A percentile compares a stretch with the other conserved stretches of the same genome.
Evolutionary conservation across 2,888 invertebrate genomes (phyloP).

Genomic region (Zhengitettix transpicula): DNA sequence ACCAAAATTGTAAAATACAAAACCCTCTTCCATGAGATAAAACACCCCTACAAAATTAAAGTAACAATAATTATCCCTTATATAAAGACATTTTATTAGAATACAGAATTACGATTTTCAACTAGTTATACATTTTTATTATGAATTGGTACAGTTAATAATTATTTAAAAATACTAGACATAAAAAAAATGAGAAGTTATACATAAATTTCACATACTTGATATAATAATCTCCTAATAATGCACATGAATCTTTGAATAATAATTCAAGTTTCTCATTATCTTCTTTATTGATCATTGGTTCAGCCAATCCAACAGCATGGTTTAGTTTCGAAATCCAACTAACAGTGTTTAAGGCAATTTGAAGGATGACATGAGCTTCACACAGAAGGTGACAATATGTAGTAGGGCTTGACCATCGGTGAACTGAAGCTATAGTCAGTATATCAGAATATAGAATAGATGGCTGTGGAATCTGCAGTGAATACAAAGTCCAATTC

Average conservation of each 20-base stretch:
- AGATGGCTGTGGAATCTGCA: slow-evolving; percentile 44
- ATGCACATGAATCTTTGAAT: slow-evolving; percentile 35
- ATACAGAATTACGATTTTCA: too few relatives aligned
- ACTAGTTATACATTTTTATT: too few relatives aligned
- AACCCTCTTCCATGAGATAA: too few relatives aligned
- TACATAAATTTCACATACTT: slow-evolving; percentile 9
- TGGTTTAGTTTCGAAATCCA: slow-evolving; percentile 22
- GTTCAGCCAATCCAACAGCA: slow-evolving; percentile 17
- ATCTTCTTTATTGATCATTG: slow-evolving; percentile 1
- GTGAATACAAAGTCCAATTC: slow-evolving; percentile 53
- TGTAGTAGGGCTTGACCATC: slow-evolving; percentile 43
- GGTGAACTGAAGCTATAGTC: slow-evolving; percentile 45
- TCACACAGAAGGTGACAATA: slow-evolving; percentile 57
- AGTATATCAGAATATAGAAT: slow-evolving; percentile 52
- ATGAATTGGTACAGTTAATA: too few relatives aligned
- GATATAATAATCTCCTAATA: slow-evolving; percentile 38
- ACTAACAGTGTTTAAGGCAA: slow-evolving; percentile 25
- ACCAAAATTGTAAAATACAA: too few relatives aligned
- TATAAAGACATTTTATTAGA: too few relatives aligned
- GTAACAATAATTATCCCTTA: too few relatives aligned
- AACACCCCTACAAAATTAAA: too few relatives aligned
- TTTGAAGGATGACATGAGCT: slow-evolving; percentile 47
- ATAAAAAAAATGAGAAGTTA: too few relatives aligned
- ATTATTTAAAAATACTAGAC: too few relatives aligned
- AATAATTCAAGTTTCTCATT: slow-evolving; percentile 21